Base-by-base conservation (phyloP, 2,113 vertebrate genomes). In the Thalassoma bifasciatum region DNA sequence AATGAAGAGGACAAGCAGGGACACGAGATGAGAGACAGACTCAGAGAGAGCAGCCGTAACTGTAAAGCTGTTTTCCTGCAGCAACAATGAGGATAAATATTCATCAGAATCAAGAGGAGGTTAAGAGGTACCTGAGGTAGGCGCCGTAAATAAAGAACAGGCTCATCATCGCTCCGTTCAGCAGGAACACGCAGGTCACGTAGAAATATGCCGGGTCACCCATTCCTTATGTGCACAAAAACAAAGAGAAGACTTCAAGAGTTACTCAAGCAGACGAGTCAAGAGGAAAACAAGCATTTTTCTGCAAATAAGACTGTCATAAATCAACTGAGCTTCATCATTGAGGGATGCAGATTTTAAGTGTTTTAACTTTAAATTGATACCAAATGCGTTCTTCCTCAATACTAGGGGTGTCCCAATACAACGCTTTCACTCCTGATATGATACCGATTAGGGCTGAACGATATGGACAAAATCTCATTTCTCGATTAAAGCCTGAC, bases 201-300 rank as follows among this genome's bases (percentile, higher is more conserved):
- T 99, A 99, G 94, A 99, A 99, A 79, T 96, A 97, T 12, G 97
- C 97, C 24, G 97, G 97, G 85, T 99, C 98, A 58, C 98, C 98
- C 93, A 98, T 81, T 21, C 98, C 97, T 99, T 26, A 26, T 0
- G n/a, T 1, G 0, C 5, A 42, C 50, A 53, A 37, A 36, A 0
- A 57, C 40, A 66, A 0, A 56, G 10, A 56, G 10, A 22, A 0
- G 34, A 14, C 2, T 13, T 12, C 16, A 19, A 59, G 2, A 10
- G 17, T 60, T 42, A 17, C 12, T 42, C 3, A 52, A 2, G 30
- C 3, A 16, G 12, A 51, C 13, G 8, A 51, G 22, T 3, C 7
- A 3, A 14, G 7, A 16, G 13, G n/a, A 66, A 13, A 57, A 1
- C 17, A 1, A 47, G 69, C 42, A 40, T 26, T 38, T 26, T 4